Conservation (phyloP, 92 coral and sea anemone genomes). For the Galaxea fascicularis region DNA sequence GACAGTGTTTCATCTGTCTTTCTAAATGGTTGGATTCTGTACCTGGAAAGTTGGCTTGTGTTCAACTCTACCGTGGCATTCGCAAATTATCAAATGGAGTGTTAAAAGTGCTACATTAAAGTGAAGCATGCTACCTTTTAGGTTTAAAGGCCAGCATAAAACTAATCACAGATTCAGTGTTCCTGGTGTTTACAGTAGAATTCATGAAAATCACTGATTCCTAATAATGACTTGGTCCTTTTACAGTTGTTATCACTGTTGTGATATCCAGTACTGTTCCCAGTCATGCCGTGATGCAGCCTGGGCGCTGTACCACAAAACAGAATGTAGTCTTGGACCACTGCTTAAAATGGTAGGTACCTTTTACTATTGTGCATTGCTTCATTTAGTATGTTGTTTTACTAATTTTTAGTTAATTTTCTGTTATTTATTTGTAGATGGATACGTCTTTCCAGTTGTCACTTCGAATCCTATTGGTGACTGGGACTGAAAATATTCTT, state of each 20-base stretch:
- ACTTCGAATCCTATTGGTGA: conserved; percentile 82
- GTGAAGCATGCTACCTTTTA: no score
- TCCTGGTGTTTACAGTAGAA: no score
- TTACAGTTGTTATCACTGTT: conserved; percentile 70
- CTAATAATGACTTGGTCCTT: background rate
- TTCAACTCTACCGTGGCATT: no score
- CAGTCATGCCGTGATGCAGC: conserved; percentile 79
- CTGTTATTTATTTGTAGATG: conserved; percentile 61
- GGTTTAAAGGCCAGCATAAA: no score
- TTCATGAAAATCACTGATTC: background rate
- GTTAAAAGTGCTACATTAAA: no score
- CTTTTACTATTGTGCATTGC: background rate
- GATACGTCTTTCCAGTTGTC: conserved; percentile 87
- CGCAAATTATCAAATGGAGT: no score
- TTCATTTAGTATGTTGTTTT: background rate
- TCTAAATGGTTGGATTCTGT: no score
- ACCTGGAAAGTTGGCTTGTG: no score
- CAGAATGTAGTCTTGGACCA: conserved; percentile 83
- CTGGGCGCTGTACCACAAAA: conserved; percentile 78
- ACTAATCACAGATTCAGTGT: no score
- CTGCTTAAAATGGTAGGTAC: conserved; percentile 86
- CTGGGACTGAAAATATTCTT: conserved; percentile 78
- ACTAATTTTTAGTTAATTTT: background rate
- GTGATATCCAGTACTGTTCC: conserved; percentile 88
- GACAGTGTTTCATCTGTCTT: background rate